Conservation (phyloP, 2,888 invertebrate species). For the Agelastica alni region DNA sequence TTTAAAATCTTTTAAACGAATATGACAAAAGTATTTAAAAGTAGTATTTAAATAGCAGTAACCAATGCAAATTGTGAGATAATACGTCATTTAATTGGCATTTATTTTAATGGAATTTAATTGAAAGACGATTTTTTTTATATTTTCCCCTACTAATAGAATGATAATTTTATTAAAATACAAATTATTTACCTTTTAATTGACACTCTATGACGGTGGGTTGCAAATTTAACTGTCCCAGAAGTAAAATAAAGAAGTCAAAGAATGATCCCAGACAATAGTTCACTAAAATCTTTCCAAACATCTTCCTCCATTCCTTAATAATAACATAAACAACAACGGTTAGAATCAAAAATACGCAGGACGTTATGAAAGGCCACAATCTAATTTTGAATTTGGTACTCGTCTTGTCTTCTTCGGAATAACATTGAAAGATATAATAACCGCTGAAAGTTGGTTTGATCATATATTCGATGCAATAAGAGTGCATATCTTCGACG, state of each 20-base stretch:
- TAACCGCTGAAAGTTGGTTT: conserved; percentile 27
- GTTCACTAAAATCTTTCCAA: conserved; percentile 45
- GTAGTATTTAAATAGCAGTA: no score
- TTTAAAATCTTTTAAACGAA: no score
- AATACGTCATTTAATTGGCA: no score
- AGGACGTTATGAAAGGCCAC: conserved; percentile 41
- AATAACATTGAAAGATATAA: conserved; percentile 30
- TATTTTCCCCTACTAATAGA: no score
- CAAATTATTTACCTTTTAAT: conserved; percentile 30
- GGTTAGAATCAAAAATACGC: conserved; percentile 38
- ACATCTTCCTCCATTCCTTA: conserved; percentile 42
- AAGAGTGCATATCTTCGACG: conserved; percentile 25
- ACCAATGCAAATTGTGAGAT: no score
- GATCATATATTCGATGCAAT: conserved; percentile 39
- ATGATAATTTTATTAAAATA: no score
- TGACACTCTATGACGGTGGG: conserved; percentile 19
- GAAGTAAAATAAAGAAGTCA: conserved; percentile 32
- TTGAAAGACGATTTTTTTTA: no score
- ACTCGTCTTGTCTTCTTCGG: background rate
- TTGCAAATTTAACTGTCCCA: conserved; percentile 19
- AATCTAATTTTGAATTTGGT: conserved; percentile 37
- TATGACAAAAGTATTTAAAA: no score
- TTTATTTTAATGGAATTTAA: no score
- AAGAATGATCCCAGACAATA: conserved; percentile 41
- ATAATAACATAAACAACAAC: conserved; percentile 39